A percentile compares a stretch with the other conserved stretches of the same genome.
phyloP scores from a whole-genome alignment of 1,140 invertebrate species.

The Drosophila chauvacae region DNA sequence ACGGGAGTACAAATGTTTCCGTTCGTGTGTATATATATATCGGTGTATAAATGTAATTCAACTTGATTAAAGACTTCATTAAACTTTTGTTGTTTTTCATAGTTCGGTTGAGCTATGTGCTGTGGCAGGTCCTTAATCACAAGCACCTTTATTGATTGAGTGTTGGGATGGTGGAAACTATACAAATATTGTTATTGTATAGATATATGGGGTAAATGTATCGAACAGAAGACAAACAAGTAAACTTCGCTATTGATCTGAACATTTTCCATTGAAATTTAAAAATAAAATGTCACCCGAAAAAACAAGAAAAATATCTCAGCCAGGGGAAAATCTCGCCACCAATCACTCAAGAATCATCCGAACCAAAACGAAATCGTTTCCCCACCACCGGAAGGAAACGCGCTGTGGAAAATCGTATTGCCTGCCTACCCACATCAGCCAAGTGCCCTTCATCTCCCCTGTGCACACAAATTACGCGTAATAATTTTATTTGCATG shows the following conservation, averaged over 20 bases:
- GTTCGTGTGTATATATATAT: not conserved
- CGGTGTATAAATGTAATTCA: conserved; percentile 35
- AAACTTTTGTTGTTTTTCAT: conserved; percentile 58
- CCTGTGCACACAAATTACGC: conserved; percentile 74
- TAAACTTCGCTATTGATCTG: not conserved
- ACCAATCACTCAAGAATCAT: conserved; percentile 14
- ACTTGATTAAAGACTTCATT: conserved; percentile 77
- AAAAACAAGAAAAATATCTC: not conserved
- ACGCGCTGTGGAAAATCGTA: conserved; percentile 14
- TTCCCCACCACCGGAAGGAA: conserved; percentile 26
- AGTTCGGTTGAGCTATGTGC: not conserved
- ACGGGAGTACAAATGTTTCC: not conserved
- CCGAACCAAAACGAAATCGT: conserved; percentile 17
- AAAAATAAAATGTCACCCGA: conserved; percentile 7
- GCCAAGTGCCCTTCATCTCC: conserved; percentile 12
- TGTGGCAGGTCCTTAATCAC: not conserved
- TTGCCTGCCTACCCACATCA: conserved; percentile 19
- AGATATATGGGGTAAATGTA: not conserved
- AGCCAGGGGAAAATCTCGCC: not conserved
- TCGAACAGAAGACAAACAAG: not conserved
- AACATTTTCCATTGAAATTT: not conserved
- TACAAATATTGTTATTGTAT: not conserved
- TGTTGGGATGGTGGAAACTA: not conserved
- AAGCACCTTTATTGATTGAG: not conserved
- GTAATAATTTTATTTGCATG: conserved; percentile 83